phyloP scores from a whole-genome alignment of 2,888 invertebrate genomes.

The Allygus modestus region DNA sequence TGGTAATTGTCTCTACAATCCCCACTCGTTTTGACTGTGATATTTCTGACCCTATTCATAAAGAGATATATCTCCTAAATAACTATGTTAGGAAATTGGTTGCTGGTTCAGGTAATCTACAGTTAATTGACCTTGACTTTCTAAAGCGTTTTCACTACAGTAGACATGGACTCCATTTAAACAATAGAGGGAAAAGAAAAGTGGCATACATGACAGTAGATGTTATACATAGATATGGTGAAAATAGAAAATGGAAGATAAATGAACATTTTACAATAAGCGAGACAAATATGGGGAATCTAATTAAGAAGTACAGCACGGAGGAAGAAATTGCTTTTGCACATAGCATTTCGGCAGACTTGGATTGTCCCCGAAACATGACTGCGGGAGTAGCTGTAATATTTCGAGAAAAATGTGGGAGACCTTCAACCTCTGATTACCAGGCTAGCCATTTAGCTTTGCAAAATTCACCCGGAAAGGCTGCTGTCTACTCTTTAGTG shows the following conservation, averaged over 20 bases:
- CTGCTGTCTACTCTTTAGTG: not conserved
- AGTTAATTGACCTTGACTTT: not conserved
- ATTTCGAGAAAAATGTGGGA: not conserved
- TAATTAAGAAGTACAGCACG: not conserved
- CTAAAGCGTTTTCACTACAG: not conserved
- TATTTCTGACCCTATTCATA: not conserved
- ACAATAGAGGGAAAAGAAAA: not conserved
- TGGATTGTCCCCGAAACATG: not conserved
- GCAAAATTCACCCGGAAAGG: not conserved
- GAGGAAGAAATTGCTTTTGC: not conserved
- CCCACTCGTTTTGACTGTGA: not conserved
- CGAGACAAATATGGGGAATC: not conserved
- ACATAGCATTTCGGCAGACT: not conserved
- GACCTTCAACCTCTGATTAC: not conserved
- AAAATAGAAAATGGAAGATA: not conserved
- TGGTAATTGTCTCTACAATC: not conserved
- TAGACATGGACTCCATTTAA: not conserved
- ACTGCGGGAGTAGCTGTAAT: slow-evolving; percentile 24
- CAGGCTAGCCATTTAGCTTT: not conserved
- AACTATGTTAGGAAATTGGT: not conserved
- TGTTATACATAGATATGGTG: not conserved
- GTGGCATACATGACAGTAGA: not conserved
- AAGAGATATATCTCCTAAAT: not conserved
- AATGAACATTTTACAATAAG: slow-evolving; percentile 1
- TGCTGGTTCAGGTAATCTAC: not conserved